phyloP scores from a whole-genome alignment of 2,113 vertebrate genomes.

The Helogale parvula region DNA sequence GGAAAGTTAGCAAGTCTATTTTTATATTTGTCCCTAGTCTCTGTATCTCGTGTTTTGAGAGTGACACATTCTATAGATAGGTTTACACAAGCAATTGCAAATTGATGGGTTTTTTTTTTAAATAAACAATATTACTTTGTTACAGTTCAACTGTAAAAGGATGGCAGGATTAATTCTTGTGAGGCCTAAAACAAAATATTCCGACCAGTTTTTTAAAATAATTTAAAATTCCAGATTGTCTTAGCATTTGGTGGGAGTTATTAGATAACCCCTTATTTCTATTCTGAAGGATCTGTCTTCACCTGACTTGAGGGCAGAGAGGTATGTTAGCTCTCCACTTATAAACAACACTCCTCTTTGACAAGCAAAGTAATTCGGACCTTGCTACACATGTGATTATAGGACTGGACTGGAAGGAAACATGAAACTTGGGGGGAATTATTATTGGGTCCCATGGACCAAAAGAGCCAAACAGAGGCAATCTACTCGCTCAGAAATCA shows the following conservation, averaged over 20 bases:
- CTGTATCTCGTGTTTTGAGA: neutral
- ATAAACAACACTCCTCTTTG: constrained; percentile 55
- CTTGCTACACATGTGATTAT: constrained; percentile 41
- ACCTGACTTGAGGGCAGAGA: constrained; percentile 22
- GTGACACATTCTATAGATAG: neutral
- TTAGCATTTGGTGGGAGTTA: neutral
- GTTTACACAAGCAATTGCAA: neutral
- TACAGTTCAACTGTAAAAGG: neutral
- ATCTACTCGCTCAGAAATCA: constrained; percentile 39
- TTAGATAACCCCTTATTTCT: neutral
- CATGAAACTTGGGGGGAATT: constrained; percentile 52
- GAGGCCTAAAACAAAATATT: neutral
- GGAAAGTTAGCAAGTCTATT: neutral
- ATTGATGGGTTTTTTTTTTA: neutral
- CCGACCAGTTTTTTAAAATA: neutral
- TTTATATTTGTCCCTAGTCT: neutral
- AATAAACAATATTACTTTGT: neutral
- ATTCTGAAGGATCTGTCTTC: neutral
- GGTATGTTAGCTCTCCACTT: neutral
- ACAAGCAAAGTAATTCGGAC: constrained; percentile 56
- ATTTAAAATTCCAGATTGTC: neutral
- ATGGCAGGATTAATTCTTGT: neutral
- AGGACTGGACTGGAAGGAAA: constrained; percentile 35
- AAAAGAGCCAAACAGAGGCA: constrained; percentile 31
- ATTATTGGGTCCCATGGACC: constrained; percentile 56